Evolutionary conservation across 1,140 invertebrate genomes (phyloP), one percentile per base, ranked within the genome.

Genomic region (Acromyrmex heyeri): DNA sequence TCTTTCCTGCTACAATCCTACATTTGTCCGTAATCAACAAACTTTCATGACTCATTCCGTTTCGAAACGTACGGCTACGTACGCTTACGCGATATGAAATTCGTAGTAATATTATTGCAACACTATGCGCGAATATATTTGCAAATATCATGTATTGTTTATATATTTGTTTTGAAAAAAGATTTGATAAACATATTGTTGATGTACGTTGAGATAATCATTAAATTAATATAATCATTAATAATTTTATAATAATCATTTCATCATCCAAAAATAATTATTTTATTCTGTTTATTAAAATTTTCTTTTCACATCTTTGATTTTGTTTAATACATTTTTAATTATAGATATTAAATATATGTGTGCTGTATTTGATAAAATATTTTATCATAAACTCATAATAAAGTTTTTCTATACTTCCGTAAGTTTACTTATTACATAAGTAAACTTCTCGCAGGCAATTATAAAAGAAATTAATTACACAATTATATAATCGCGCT

Each of bases 11-110:
- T n/a, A 57, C 14, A 14, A 14, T 83, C 0, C 24, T 61, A 4
- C n/a, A 44, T 73, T 73, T 44, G 38, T 24, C 5, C 18, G 38
- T n/a, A 6, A 82, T 82, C 53, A 24, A 69, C 48, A n/a, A 75
- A 34, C 70, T 83, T 82, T 83, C 69, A 82, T 48, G 30, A 55
- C 14, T 73, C 24, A 48, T 38, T 73, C 55, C 24, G 16, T 82
- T 82, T 50, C 38, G 18, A 10, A 61, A 73, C 27, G 27, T 55
- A 34, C 0, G 14, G 21, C 62, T 65, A 27, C 4, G 18, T 38
- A 18, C 21, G 24, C 10, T 38, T 73, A 50, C 14, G 55, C 18
- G 55, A 72, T 81, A 48, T 53, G 34, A 16, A 82, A 73, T 82
- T 72, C 27, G 10, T 57, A 82, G 38, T 27, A 57, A 82, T 14